Percentiles rank a stretch among this genome's conserved stretches.
Conservation (phyloP, 2,113 vertebrate species). For the Boulengeromyrus knoepffleri region DNA sequence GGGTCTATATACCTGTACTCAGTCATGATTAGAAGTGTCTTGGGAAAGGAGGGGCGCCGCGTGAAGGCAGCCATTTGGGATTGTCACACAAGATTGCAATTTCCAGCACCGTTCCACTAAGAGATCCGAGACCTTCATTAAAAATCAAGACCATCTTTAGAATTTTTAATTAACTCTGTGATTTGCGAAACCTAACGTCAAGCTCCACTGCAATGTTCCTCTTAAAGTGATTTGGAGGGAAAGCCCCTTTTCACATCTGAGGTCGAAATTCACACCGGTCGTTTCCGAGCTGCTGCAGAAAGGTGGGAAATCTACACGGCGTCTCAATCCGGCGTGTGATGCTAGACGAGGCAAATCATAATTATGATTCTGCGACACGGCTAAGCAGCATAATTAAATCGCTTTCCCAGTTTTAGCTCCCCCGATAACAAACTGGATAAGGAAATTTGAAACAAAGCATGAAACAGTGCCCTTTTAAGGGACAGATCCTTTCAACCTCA, state of each 20-base stretch:
- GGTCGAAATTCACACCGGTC: not conserved
- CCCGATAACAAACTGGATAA: not conserved
- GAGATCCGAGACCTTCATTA: not conserved
- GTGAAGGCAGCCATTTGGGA: not conserved
- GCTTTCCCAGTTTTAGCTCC: not conserved
- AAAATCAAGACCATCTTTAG: conserved; percentile 7
- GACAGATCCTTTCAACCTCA: too few species aligned
- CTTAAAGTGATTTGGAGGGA: conserved; percentile 13
- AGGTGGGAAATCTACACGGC: not conserved
- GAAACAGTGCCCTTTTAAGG: not conserved
- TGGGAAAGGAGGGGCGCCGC: not conserved
- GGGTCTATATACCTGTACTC: conserved; percentile 8
- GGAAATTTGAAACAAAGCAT: not conserved
- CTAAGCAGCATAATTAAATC: conserved; percentile 9
- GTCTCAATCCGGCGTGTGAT: not conserved
- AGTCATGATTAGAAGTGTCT: conserved; percentile 1
- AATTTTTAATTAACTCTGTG: conserved; percentile 13
- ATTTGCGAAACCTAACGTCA: not conserved
- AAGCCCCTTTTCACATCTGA: conserved; percentile 4
- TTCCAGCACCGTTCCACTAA: conserved; percentile 12
- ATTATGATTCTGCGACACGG: not conserved
- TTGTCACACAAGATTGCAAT: conserved; percentile 3
- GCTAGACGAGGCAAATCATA: not conserved
- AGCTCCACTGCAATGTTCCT: not conserved
- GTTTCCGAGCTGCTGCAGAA: not conserved